Conservation (phyloP, 2,797 vertebrate species). For the Rhinichthys osculus region DNA sequence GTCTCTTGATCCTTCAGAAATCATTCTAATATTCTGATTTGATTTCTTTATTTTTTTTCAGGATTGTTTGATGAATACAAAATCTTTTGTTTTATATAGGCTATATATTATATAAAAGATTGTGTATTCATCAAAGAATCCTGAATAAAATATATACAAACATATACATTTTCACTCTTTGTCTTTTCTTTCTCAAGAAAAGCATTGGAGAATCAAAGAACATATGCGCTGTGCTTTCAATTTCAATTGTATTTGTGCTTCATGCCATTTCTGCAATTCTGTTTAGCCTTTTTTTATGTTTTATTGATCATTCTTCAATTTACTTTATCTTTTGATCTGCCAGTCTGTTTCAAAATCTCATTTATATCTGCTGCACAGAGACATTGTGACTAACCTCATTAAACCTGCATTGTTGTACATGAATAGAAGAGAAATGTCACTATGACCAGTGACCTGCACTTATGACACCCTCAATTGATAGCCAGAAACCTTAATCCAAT, state of each 20-base stretch:
- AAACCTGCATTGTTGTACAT: conserved; percentile 42
- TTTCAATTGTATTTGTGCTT: not conserved
- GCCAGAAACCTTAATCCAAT: not conserved
- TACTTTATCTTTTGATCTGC: conserved; percentile 48
- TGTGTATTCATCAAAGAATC: not conserved
- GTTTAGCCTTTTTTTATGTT: not conserved
- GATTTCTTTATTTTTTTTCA: not conserved
- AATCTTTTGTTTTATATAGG: too few relatives aligned
- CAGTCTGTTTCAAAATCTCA: not conserved
- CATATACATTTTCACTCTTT: not conserved
- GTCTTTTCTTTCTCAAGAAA: not conserved
- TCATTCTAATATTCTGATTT: too few relatives aligned
- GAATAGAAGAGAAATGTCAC: conserved; percentile 49
- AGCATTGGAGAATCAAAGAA: not conserved
- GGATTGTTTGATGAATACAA: not conserved
- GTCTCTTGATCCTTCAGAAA: too few relatives aligned
- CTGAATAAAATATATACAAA: too few relatives aligned
- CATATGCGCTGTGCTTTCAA: not conserved
- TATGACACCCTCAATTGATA: conserved; percentile 36
- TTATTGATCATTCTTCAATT: conserved; percentile 13
- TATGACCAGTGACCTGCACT: conserved; percentile 49
- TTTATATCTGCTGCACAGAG: conserved; percentile 21
- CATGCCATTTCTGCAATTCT: not conserved
- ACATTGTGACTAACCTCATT: conserved; percentile 51
- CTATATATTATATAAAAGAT: not conserved